Conservation (phyloP, 1,140 invertebrate genomes). For the Trachymyrmex septentrionalis region DNA sequence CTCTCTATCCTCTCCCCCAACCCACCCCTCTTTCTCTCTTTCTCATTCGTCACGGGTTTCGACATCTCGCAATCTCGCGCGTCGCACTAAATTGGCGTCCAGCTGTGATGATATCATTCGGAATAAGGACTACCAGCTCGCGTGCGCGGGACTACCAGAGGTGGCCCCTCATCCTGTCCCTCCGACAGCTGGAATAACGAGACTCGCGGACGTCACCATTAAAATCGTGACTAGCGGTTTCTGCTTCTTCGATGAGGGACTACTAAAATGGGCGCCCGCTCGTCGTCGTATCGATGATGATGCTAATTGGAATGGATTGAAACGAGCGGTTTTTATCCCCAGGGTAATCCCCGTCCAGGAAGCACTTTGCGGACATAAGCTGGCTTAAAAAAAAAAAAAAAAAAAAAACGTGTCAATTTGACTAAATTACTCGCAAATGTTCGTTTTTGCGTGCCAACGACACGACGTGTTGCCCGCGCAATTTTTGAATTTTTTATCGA, state of each 20-base stretch:
- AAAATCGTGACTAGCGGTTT: constrained; percentile 63
- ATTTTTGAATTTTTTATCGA: neutral
- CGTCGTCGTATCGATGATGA: constrained; percentile 49
- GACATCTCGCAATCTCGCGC: constrained; percentile 32
- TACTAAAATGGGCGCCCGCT: constrained; percentile 29
- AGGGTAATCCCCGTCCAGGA: constrained; percentile 2
- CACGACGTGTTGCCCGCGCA: neutral
- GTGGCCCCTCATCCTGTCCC: neutral
- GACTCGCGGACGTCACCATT: constrained; percentile 44
- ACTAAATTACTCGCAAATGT: constrained; percentile 46
- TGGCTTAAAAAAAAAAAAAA: neutral
- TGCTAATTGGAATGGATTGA: constrained; percentile 58
- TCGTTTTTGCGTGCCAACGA: neutral
- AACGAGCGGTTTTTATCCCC: constrained; percentile 54
- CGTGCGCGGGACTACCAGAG: constrained; percentile 9
- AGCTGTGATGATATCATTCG: constrained; percentile 50
- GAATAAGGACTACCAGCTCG: constrained; percentile 24
- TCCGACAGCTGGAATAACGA: constrained; percentile 34
- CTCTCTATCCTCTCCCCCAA: neutral
- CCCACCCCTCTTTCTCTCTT: neutral
- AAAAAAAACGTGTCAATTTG: constrained; percentile 32
- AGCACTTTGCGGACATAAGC: neutral
- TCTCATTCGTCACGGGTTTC: neutral
- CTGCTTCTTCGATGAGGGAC: constrained; percentile 6
- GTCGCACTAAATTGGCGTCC: constrained; percentile 53